Evolutionary conservation across 2,888 invertebrate species (phyloP).

Genomic region (Carabus problematicus): DNA sequence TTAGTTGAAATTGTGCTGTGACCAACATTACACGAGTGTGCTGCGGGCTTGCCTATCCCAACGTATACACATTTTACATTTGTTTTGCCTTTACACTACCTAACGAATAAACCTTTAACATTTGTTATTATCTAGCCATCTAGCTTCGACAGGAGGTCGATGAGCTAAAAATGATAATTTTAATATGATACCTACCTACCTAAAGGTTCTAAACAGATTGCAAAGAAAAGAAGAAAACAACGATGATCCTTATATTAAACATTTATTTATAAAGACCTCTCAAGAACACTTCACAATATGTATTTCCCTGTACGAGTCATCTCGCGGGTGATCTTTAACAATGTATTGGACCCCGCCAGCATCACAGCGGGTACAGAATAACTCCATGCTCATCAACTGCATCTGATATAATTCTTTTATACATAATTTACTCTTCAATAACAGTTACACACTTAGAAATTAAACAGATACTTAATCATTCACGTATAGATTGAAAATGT

Average conservation of each 20-base stretch:
- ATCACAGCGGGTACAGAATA: conserved; percentile 11
- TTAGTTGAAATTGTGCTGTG: too few species aligned
- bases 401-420: conserved; percentile 21
- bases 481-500: conserved; percentile 18
- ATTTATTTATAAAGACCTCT: conserved; percentile 42
- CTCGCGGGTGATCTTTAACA: conserved; percentile 30
- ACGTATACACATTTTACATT: too few species aligned
- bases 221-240: too few species aligned
- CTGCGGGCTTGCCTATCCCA: too few species aligned
- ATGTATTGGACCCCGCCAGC: conserved; percentile 11
- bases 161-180: too few species aligned
- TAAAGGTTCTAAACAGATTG: too few species aligned
- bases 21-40: too few species aligned
- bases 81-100: too few species aligned
- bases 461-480: conserved; percentile 22
- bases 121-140: too few species aligned
- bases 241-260: conserved; percentile 34
- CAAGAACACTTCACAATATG: conserved; percentile 36
- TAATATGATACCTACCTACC: too few species aligned
- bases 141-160: too few species aligned
- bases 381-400: conserved; percentile 36
- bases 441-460: conserved; percentile 26
- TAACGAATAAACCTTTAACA: too few species aligned
- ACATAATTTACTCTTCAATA: conserved; percentile 29
- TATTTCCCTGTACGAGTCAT: conserved; percentile 22